These are phyloP conservation scores for Vesta saturnalis DNA, from an alignment of 2,888 invertebrate genomes.

Conservation along the genomic window DNA sequence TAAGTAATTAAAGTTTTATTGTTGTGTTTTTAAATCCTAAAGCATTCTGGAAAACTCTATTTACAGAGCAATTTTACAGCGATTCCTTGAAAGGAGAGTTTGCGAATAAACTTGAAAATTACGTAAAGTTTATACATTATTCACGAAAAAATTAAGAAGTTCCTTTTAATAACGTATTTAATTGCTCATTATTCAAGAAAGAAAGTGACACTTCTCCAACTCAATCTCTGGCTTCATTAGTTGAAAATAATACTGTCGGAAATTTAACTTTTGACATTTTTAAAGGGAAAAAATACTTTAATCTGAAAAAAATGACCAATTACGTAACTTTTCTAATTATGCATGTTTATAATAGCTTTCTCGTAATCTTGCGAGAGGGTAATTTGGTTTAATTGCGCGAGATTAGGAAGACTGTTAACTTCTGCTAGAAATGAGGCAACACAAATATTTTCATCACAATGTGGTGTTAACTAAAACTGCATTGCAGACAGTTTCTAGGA, in stretches of 20 bases:
- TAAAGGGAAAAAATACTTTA: not conserved
- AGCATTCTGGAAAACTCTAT: slow-evolving; percentile 1
- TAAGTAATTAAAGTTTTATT: slow-evolving; percentile 24
- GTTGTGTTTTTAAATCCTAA: slow-evolving; percentile 11
- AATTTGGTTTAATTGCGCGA: slow-evolving; percentile 42
- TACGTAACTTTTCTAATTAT: slow-evolving; percentile 22
- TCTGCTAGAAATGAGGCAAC: slow-evolving; percentile 13
- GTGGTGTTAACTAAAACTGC: not conserved
- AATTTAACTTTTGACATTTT: slow-evolving; percentile 4
- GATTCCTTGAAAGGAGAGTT: not conserved
- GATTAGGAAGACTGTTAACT: slow-evolving; percentile 33
- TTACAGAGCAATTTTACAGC: slow-evolving; percentile 8
- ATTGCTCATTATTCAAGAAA: slow-evolving; percentile 21
- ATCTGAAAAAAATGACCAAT: not conserved
- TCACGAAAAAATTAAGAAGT: slow-evolving; percentile 19
- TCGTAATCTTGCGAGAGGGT: slow-evolving; percentile 15
- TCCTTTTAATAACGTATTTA: slow-evolving; percentile 31
- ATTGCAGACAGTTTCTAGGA: no score
- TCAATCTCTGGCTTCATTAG: slow-evolving; percentile 24
- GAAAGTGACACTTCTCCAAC: slow-evolving; percentile 30
- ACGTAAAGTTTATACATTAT: slow-evolving; percentile 18
- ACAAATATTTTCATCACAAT: slow-evolving; percentile 18
- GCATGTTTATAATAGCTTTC: slow-evolving; percentile 30
- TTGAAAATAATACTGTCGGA: slow-evolving; percentile 13
- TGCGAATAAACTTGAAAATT: slow-evolving; percentile 6